These are phyloP conservation scores for Aegithalos caudatus DNA, from an alignment of 2,113 vertebrate species.

Conservation along the genomic window DNA sequence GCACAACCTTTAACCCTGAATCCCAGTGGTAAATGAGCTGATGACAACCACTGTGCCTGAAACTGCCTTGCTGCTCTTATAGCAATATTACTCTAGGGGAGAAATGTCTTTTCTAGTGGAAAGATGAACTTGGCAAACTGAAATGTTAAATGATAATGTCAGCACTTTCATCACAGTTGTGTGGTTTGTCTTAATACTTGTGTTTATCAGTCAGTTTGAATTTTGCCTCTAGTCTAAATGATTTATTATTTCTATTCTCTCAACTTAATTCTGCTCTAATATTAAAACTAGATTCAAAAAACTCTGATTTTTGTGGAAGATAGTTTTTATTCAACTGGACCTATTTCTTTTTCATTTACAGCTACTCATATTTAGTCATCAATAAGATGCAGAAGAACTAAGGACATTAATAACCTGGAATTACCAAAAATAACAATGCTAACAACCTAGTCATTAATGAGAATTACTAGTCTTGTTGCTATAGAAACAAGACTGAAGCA, in stretches of 20 bases:
- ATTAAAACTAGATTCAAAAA: slow-evolving; percentile 14
- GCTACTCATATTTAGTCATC: background rate
- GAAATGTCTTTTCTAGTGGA: slow-evolving; percentile 24
- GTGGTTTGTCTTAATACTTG: slow-evolving; percentile 34
- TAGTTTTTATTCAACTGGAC: background rate
- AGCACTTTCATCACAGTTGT: slow-evolving; percentile 23
- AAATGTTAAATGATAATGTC: slow-evolving; percentile 57
- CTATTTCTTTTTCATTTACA: slow-evolving; percentile 15
- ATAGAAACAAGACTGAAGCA: slow-evolving; percentile 67
- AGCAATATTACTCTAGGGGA: background rate
- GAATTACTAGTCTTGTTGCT: slow-evolving; percentile 68
- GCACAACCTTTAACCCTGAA: slow-evolving; percentile 20
- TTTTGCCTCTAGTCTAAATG: slow-evolving; percentile 38
- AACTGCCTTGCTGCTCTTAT: background rate
- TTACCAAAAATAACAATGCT: slow-evolving; percentile 67
- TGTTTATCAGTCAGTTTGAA: slow-evolving; percentile 44
- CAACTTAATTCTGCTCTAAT: background rate
- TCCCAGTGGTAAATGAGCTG: background rate
- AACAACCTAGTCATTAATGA: slow-evolving; percentile 66
- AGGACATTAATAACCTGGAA: slow-evolving; percentile 56
- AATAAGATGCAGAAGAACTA: slow-evolving; percentile 20
- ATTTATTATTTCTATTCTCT: slow-evolving; percentile 12
- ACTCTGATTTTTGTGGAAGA: background rate
- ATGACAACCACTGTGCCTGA: background rate
- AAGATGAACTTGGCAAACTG: slow-evolving; percentile 51